A percentile compares a stretch with the other conserved stretches of the same genome.
Conservation (phyloP, 2,797 vertebrate genomes). For the Sebastolobus alascanus region DNA sequence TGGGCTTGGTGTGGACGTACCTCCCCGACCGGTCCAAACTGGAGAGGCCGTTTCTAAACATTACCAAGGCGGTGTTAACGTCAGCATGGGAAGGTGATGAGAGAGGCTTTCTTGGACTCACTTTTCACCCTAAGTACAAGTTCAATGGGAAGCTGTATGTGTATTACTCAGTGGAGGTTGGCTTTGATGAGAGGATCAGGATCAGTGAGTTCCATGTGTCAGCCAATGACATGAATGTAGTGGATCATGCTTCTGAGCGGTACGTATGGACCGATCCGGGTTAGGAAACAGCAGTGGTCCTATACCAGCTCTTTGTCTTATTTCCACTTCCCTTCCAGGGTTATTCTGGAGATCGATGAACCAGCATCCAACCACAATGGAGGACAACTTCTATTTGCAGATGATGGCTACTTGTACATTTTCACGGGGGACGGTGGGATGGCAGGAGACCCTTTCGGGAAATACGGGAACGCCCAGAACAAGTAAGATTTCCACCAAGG, state of each 20-base stretch:
- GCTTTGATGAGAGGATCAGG: slow-evolving; percentile 91
- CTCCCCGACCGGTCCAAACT: slow-evolving; percentile 89
- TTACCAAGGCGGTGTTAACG: slow-evolving; percentile 91
- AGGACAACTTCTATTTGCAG: slow-evolving; percentile 93
- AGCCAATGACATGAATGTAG: slow-evolving; percentile 89
- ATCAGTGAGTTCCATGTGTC: slow-evolving; percentile 96
- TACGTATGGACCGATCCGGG: slow-evolving; percentile 66
- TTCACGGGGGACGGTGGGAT: slow-evolving; percentile 98
- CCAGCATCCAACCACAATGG: slow-evolving; percentile 98
- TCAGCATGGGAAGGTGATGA: slow-evolving; percentile 98
- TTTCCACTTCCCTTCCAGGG: slow-evolving; percentile 75
- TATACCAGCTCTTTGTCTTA: not conserved
- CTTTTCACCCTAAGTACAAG: slow-evolving; percentile 92
- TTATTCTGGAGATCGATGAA: slow-evolving; percentile 96
- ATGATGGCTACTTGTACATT: slow-evolving; percentile 94
- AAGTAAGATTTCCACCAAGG: slow-evolving; percentile 83
- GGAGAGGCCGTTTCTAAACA: slow-evolving; percentile 92
- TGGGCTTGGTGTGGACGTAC: slow-evolving; percentile 95
- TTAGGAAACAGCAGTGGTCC: not conserved
- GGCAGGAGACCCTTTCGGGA: slow-evolving; percentile 97
- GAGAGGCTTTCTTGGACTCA: slow-evolving; percentile 93
- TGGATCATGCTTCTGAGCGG: slow-evolving; percentile 96
- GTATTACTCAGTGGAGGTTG: slow-evolving; percentile 94
- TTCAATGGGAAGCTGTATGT: slow-evolving; percentile 93
- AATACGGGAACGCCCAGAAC: slow-evolving; percentile 96